Percentiles rank a stretch among this genome's conserved stretches.
phyloP scores from a whole-genome alignment of 2,888 invertebrate genomes.

The Volucella zonaria region DNA sequence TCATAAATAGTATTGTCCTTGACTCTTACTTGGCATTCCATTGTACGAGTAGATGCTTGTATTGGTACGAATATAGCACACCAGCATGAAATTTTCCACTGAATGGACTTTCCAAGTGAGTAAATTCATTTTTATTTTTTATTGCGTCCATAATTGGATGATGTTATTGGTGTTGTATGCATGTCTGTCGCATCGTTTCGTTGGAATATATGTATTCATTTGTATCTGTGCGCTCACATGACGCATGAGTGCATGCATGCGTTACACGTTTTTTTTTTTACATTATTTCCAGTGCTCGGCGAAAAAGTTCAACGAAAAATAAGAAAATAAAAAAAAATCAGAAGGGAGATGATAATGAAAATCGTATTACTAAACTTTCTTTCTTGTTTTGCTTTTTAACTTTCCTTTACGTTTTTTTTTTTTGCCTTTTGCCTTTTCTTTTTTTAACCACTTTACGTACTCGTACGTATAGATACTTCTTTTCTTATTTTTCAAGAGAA shows the following conservation, averaged over 20 bases:
- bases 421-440: neutral
- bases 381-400: constrained; percentile 64
- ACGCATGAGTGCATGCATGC: constrained; percentile 55
- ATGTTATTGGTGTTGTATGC: constrained; percentile 21
- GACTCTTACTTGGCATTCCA: constrained; percentile 43
- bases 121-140: neutral
- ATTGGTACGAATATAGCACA: neutral
- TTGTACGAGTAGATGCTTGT: neutral
- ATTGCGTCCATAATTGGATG: constrained; percentile 44
- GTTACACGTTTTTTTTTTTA: constrained; percentile 27
- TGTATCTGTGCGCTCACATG: constrained; percentile 19
- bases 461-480: neutral
- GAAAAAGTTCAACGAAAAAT: neutral
- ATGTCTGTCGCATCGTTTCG: constrained; percentile 19
- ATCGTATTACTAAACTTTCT: constrained; percentile 66
- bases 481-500: constrained; percentile 48
- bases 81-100: constrained; percentile 49
- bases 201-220: constrained; percentile 12
- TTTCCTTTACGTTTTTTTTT: constrained; percentile 54
- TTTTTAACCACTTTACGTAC: neutral
- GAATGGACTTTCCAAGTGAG: constrained; percentile 24
- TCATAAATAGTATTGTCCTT: constrained; percentile 36
- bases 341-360: constrained; percentile 41
- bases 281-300: neutral
- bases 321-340: constrained; percentile 18